Evolutionary conservation across 1,140 invertebrate species (phyloP), one percentile per base, ranked within the genome.

Genomic region (Pogonus chalceus): DNA sequence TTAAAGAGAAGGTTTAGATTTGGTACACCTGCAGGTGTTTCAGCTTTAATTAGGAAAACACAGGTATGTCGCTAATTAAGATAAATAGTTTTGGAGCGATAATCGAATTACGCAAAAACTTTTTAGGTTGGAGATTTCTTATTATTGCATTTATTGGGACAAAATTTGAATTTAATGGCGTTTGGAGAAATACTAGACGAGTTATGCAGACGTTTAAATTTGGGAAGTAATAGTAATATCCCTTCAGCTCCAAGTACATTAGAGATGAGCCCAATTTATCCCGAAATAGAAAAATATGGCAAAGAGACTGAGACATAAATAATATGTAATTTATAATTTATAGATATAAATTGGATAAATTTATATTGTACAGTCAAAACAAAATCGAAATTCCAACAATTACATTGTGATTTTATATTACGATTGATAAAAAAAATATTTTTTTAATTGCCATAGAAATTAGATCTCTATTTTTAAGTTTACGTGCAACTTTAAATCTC

Each of bases 261-360:
- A 37, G 87, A 90, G 72, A 87, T 90, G 82, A 82, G 83, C 23
- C 86, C 85, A 1, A 88, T 89, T 52, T 90, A 90, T 67, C 86
- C 87, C 16, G 79, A 85, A 65, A 83, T 85, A 56, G 79, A 85
- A 60, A 83, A 83, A 65, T 85, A 78, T 66, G 77, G 80, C 58
- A 88, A 87, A 70, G 87, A 89, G 69, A 88, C 85, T 26, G 85
- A 88, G 72, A 86, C 87, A 70, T 88, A 85, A 80, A 21, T 49
- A 49, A 24, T 50, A 24, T 50, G 48, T 24, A 24, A 10, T 50
- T 50, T 50, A 24, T 24, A n/a, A 24, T 24, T 2, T 10, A 50
- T 20, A 26, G 31, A 24, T 50, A 4, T 23, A 24, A 22, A 24
- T 50, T n/a, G n/a, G n/a, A n/a, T n/a, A n/a, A n/a, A n/a, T n/a